Evolutionary conservation across 1,140 invertebrate species (phyloP).

Genomic region (Achatina immaculata): DNA sequence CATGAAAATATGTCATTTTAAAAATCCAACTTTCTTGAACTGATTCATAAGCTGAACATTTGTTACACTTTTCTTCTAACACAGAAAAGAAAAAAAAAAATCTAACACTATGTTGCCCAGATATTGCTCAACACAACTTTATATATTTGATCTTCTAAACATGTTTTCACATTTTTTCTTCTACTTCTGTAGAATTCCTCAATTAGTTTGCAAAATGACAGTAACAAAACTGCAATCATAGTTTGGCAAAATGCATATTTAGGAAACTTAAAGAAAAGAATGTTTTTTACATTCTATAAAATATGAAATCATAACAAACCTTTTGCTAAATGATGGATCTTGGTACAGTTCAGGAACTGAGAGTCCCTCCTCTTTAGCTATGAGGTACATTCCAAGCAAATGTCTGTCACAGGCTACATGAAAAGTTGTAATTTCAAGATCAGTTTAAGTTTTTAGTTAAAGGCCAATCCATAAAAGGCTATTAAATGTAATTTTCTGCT

Average conservation of each 20-base stretch:
- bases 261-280: not conserved
- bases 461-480: too few relatives aligned
- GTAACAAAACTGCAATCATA: not conserved
- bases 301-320: conserved; percentile 59
- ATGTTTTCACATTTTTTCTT: not conserved
- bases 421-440: conserved; percentile 3
- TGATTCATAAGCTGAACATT: too few relatives aligned
- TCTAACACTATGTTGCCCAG: too few relatives aligned
- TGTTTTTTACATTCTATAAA: not conserved
- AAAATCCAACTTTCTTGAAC: too few relatives aligned
- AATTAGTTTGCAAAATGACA: not conserved
- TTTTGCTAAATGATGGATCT: conserved; percentile 75
- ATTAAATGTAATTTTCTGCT: too few relatives aligned
- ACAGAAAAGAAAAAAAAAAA: too few relatives aligned
- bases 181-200: not conserved
- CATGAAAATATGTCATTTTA: too few relatives aligned
- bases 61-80: too few relatives aligned
- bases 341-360: conserved; percentile 74
- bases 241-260: not conserved
- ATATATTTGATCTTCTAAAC: too few relatives aligned
- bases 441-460: conserved; percentile 19
- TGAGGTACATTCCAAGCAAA: conserved; percentile 72
- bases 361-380: conserved; percentile 73
- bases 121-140: too few relatives aligned
- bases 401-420: conserved; percentile 74